Evolutionary conservation across 2,888 invertebrate species (phyloP).

Genomic region (Leptopterna dolabrata): DNA sequence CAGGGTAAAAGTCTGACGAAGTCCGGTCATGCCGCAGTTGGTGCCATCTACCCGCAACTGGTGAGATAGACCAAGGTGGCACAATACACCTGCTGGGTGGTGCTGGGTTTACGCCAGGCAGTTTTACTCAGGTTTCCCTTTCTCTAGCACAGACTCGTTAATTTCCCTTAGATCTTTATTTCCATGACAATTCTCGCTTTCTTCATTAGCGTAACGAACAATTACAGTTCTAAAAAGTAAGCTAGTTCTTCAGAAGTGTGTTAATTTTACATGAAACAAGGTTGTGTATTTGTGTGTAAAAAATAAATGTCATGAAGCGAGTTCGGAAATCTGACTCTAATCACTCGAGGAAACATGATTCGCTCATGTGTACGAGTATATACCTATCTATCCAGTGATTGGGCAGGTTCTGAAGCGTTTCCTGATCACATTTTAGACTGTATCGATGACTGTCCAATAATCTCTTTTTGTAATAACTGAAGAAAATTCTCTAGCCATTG

Average conservation of each 20-base stretch:
- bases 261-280: constrained; percentile 13
- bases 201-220: background rate
- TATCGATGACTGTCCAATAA: constrained; percentile 17
- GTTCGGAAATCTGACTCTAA: background rate
- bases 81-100: too few relatives aligned
- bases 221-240: background rate
- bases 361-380: too few relatives aligned
- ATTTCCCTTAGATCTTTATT: background rate
- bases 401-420: background rate
- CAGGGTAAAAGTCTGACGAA: too few relatives aligned
- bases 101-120: too few relatives aligned
- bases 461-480: background rate
- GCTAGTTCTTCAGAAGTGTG: background rate
- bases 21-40: too few relatives aligned
- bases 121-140: too few relatives aligned
- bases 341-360: too few relatives aligned
- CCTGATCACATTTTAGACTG: background rate
- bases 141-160: too few relatives aligned
- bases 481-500: background rate
- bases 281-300: background rate
- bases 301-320: background rate
- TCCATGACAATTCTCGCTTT: background rate
- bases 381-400: background rate
- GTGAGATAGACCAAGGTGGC: too few relatives aligned
- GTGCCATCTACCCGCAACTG: too few relatives aligned